These are phyloP conservation scores for Seladonia tumulorum DNA, from an alignment of 2,888 invertebrate species.

Conservation along the genomic window DNA sequence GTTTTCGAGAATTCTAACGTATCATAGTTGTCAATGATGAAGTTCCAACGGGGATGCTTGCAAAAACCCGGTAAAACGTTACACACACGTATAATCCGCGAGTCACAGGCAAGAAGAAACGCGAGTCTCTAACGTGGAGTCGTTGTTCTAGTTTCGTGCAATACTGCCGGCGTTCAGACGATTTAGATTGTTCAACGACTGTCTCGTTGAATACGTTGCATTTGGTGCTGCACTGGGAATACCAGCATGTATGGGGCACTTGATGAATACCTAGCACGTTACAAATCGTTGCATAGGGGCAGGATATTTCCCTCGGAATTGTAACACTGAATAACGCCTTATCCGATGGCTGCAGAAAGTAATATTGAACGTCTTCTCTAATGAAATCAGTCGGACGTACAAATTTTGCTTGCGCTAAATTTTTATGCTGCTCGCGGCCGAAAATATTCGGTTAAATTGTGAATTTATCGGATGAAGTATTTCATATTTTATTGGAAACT, in stretches of 20 bases:
- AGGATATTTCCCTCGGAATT: neutral
- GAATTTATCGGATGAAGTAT: neutral
- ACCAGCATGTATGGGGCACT: slow-evolving; percentile 25
- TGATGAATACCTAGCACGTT: slow-evolving; percentile 38
- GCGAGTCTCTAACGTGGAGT: slow-evolving; percentile 8
- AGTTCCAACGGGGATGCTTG: neutral
- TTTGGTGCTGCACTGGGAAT: slow-evolving; percentile 22
- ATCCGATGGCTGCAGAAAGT: neutral
- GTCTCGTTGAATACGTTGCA: slow-evolving; percentile 25
- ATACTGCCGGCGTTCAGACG: slow-evolving; percentile 21
- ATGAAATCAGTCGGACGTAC: neutral
- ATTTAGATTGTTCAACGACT: slow-evolving; percentile 43
- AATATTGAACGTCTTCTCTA: neutral
- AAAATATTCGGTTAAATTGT: neutral
- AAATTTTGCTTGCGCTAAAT: neutral
- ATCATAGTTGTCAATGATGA: neutral
- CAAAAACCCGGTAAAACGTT: slow-evolving; percentile 8
- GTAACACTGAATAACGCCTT: neutral
- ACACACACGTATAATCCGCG: neutral
- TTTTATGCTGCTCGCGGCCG: too few species aligned
- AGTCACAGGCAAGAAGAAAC: slow-evolving; percentile 13
- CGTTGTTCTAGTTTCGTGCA: slow-evolving; percentile 28
- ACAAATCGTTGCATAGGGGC: slow-evolving; percentile 26
- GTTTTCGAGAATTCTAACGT: neutral
- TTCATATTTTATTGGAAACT: too few species aligned